Conservation (phyloP, 2,888 invertebrate genomes). For the Diaprepes abbreviatus region DNA sequence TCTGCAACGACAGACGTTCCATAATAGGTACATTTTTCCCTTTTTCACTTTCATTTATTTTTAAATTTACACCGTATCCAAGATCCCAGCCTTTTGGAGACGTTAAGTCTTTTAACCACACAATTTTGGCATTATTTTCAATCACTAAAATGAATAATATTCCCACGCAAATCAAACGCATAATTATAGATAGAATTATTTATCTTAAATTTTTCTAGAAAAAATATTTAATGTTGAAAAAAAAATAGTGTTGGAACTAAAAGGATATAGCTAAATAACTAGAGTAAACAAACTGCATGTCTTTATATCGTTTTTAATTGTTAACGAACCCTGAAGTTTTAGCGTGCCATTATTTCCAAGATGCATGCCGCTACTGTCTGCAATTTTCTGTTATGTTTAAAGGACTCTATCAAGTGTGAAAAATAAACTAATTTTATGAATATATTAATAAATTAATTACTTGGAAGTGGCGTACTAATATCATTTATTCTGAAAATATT, state of each 20-base stretch:
- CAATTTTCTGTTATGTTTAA: slow-evolving; percentile 30
- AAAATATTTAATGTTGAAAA: not conserved
- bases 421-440: slow-evolving; percentile 1
- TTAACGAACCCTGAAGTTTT: slow-evolving; percentile 65
- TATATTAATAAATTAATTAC: not conserved
- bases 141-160: slow-evolving; percentile 49
- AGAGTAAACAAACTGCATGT: slow-evolving; percentile 46
- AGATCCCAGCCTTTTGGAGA: slow-evolving; percentile 57
- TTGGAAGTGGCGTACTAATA: not conserved
- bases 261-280: slow-evolving; percentile 53
- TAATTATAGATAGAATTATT: slow-evolving; percentile 31
- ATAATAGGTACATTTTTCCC: slow-evolving; percentile 65
- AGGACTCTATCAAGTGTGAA: slow-evolving; percentile 36
- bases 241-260: not conserved
- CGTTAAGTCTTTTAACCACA: slow-evolving; percentile 58
- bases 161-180: slow-evolving; percentile 52
- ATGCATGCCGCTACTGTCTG: slow-evolving; percentile 22
- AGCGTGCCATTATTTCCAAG: slow-evolving; percentile 53
- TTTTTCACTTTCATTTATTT: slow-evolving; percentile 56
- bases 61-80: slow-evolving; percentile 58
- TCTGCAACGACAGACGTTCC: slow-evolving; percentile 70
- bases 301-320: slow-evolving; percentile 62
- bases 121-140: slow-evolving; percentile 43
- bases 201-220: not conserved
- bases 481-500: too few species aligned